phyloP scores from a whole-genome alignment of 2,888 invertebrate genomes.

The Heliconius erato region DNA sequence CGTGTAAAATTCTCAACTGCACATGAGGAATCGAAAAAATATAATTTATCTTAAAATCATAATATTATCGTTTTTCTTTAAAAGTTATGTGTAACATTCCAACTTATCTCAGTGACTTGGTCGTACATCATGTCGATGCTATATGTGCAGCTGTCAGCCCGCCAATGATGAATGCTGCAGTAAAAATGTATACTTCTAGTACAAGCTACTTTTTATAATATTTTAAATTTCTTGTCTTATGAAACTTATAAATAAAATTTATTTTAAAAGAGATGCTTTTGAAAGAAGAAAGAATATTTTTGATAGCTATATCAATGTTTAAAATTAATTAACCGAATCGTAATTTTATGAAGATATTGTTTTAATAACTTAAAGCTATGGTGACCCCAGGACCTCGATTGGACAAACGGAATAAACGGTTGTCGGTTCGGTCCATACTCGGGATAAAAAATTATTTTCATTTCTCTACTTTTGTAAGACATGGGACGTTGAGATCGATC shows the following conservation, averaged over 20 bases:
- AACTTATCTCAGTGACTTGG: conserved; percentile 32
- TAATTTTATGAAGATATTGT: too few relatives aligned
- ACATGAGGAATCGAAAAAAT: not conserved
- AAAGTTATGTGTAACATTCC: conserved; percentile 23
- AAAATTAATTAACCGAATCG: too few relatives aligned
- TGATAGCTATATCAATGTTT: too few relatives aligned
- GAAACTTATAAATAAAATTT: not conserved
- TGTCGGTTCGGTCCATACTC: too few relatives aligned
- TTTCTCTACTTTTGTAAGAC: too few relatives aligned
- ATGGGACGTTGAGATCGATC: too few relatives aligned
- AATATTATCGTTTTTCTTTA: not conserved
- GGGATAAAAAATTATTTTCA: too few relatives aligned
- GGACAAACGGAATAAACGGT: too few relatives aligned
- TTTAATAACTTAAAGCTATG: too few relatives aligned
- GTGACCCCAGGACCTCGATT: too few relatives aligned
- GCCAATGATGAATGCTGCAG: conserved; percentile 41
- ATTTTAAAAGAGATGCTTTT: not conserved
- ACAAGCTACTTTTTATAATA: not conserved
- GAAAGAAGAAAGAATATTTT: too few relatives aligned
- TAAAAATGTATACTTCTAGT: conserved; percentile 27
- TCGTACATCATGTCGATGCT: conserved; percentile 41
- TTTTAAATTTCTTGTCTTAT: conserved; percentile 3
- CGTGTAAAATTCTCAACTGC: too few relatives aligned
- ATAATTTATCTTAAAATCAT: not conserved
- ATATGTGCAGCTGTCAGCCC: conserved; percentile 37